phyloP scores from a whole-genome alignment of 2,113 vertebrate species.

The Pangasianodon gigas region DNA sequence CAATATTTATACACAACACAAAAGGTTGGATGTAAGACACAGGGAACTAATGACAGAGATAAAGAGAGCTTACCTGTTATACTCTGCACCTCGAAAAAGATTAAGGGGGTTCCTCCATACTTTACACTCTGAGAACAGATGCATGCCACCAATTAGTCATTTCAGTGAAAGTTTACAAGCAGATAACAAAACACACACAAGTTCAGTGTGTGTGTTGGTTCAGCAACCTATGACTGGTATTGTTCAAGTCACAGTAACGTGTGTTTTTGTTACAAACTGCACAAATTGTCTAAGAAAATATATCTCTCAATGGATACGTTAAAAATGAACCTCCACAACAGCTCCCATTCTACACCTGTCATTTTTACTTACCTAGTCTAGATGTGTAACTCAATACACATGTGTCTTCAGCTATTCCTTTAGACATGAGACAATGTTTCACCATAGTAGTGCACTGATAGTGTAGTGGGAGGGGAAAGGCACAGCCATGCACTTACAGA shows the following conservation, averaged over 20 bases:
- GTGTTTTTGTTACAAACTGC: background rate
- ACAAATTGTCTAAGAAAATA: background rate
- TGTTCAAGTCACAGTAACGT: background rate
- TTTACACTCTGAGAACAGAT: conserved; percentile 85
- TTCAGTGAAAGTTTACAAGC: background rate
- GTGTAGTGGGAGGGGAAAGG: background rate
- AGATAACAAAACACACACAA: background rate
- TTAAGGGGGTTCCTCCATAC: conserved; percentile 98
- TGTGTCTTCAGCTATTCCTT: background rate
- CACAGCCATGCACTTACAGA: background rate
- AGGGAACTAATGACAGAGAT: background rate
- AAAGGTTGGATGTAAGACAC: background rate
- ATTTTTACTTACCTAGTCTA: too few species aligned
- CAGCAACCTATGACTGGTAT: background rate
- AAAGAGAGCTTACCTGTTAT: conserved; percentile 83
- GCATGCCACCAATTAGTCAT: background rate
- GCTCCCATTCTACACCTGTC: background rate
- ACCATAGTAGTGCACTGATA: too few species aligned
- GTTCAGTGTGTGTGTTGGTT: background rate
- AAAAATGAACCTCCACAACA: background rate
- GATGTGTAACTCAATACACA: too few species aligned
- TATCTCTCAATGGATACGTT: background rate
- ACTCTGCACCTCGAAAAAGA: conserved; percentile 97
- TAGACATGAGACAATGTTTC: background rate
- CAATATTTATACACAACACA: conserved; percentile 6